Evolutionary conservation across 2,888 invertebrate genomes (phyloP), one percentile per base, ranked within the genome.

Genomic region (Limnephilus rhombicus): DNA sequence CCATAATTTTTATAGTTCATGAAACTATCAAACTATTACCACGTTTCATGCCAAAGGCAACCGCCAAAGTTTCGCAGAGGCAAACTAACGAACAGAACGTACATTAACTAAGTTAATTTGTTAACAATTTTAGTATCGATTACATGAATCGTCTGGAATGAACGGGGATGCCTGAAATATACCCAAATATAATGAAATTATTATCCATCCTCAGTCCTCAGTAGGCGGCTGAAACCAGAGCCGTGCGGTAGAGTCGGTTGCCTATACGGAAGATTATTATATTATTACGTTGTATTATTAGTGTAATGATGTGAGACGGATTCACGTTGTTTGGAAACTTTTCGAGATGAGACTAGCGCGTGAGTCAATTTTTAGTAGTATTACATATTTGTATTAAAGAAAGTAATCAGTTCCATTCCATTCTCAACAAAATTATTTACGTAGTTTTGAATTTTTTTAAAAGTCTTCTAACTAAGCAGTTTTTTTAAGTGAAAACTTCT

Each of bases 281-380:
- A 41, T 5, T 68, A 68, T 68, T 68, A 68, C 24, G 18, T 18
- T 53, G 53, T n/a, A 68, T 24, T 24, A 29, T 80, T 34, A 82
- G 34, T 68, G 24, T 68, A 68, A 68, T 68, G 68, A 68, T 68
- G 68, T 68, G 53, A 68, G 53, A 68, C 68, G 68, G 24, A 68
- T 68, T 24, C 68, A 53, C 53, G 2, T 53, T 3, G 68, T 68
- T 15, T 1, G 85, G n/a, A 18, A 53, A 86, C 18, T 53, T 49
- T 49, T 31, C 68, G n/a, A 89, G 34, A 93, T 93, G 93, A 93
- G 89, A 85, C 89, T 93, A 53, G 92, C 93, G 11, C 87, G 93
- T 93, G 45, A 93, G 93, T 80, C 29, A 31, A 24, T 41, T 18
- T 90, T 83, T 18, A 80, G 1, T 41, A 41, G 41, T 11, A 9